Conservation (phyloP, 2,888 invertebrate species). For the Drosophila lutescens region DNA sequence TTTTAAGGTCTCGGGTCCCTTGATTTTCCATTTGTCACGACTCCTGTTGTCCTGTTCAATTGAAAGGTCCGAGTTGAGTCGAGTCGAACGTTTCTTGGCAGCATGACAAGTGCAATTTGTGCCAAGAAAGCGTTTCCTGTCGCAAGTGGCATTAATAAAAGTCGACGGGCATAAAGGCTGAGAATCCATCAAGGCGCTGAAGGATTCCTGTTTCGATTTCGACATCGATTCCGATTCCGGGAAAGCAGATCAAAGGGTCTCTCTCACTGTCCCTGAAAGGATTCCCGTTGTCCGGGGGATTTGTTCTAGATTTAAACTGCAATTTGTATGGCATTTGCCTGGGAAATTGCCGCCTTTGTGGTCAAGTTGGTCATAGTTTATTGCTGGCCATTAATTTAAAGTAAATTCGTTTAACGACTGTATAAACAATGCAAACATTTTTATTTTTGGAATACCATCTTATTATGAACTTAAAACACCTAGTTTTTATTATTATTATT, state of each 20-base stretch:
- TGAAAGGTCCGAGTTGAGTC: conserved; percentile 1
- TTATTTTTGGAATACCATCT: too few relatives aligned
- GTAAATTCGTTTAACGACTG: neutral
- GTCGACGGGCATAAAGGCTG: conserved; percentile 47
- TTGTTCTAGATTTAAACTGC: conserved; percentile 21
- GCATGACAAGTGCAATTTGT: conserved; percentile 74
- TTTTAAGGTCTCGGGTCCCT: conserved; percentile 14
- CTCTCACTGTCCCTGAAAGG: neutral
- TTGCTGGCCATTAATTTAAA: conserved; percentile 21
- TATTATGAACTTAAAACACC: too few relatives aligned
- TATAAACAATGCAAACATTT: neutral
- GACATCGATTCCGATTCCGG: conserved; percentile 8
- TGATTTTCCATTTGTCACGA: conserved; percentile 41
- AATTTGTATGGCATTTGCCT: conserved; percentile 27
- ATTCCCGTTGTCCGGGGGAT: conserved; percentile 16
- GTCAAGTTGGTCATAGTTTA: conserved; percentile 15
- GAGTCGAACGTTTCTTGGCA: conserved; percentile 27
- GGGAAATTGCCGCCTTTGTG: conserved; percentile 20
- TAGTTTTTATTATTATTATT: too few relatives aligned
- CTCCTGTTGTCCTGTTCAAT: conserved; percentile 27
- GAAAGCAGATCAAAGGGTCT: conserved; percentile 21
- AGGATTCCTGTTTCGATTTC: neutral
- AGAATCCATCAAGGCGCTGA: conserved; percentile 23
- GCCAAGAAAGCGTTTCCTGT: conserved; percentile 72
- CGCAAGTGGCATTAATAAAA: conserved; percentile 62